A percentile compares a stretch with the other conserved stretches of the same genome.
These are phyloP conservation scores for Nerophis lumbriciformis DNA, from an alignment of 2,113 vertebrate genomes.

Conservation along the genomic window DNA sequence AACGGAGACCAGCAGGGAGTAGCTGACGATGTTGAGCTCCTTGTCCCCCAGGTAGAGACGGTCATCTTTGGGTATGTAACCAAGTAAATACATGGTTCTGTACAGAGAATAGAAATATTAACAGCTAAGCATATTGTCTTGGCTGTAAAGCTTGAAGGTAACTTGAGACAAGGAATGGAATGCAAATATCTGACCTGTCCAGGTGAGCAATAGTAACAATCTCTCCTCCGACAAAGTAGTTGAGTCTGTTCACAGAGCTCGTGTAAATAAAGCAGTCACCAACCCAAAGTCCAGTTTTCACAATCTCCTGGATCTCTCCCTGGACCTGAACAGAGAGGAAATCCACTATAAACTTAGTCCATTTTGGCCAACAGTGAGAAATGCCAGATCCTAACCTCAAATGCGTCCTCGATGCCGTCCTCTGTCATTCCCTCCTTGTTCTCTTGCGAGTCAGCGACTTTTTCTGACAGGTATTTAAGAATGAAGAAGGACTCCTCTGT, in stretches of 20 bases:
- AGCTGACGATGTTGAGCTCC: conserved; percentile 96
- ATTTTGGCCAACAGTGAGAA: too few species aligned
- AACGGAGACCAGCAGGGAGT: conserved; percentile 92
- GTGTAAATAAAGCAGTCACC: conserved; percentile 99
- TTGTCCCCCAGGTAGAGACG: conserved; percentile 96
- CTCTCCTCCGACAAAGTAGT: conserved; percentile 97
- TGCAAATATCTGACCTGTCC: conserved; percentile 79
- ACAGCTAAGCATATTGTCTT: too few species aligned
- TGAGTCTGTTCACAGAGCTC: conserved; percentile 97
- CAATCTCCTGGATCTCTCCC: conserved; percentile 97
- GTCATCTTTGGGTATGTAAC: conserved; percentile 98
- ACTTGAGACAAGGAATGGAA: neutral
- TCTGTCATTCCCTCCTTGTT: conserved; percentile 94
- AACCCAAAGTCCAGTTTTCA: conserved; percentile 97
- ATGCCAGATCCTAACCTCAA: conserved; percentile 75
- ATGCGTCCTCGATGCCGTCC: conserved; percentile 97
- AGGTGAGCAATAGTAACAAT: conserved; percentile 98
- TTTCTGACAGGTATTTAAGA: conserved; percentile 91
- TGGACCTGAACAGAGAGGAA: conserved; percentile 77
- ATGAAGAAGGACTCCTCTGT: conserved; percentile 99
- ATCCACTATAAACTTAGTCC: neutral
- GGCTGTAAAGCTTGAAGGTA: neutral
- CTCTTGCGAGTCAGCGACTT: conserved; percentile 92
- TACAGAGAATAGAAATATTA: conserved; percentile 17
- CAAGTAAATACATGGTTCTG: conserved; percentile 97